phyloP scores from a whole-genome alignment of 2,797 vertebrate species.

The Pteronotus mesoamericanus region DNA sequence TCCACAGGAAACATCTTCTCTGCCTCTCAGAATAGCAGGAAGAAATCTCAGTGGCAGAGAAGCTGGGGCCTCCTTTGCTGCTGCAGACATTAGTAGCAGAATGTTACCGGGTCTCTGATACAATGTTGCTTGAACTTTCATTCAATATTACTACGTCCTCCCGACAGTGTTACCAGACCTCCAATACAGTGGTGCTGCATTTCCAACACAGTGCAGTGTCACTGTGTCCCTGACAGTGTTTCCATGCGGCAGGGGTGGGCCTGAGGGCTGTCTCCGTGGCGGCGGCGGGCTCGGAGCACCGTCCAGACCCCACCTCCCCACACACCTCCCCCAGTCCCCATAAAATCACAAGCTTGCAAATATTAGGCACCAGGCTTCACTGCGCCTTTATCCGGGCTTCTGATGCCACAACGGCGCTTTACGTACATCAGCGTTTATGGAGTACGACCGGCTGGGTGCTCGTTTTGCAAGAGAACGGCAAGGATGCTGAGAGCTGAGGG shows the following conservation, averaged over 20 bases:
- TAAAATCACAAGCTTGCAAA: neutral
- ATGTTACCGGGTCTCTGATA: neutral
- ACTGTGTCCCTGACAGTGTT: neutral
- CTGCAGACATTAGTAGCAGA: neutral
- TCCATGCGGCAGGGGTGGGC: neutral
- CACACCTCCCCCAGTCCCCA: neutral
- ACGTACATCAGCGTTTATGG: neutral
- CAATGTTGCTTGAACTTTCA: neutral
- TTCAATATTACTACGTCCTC: neutral
- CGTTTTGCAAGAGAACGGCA: neutral
- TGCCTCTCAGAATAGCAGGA: neutral
- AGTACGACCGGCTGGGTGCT: neutral
- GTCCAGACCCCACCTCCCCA: rapidly evolving
- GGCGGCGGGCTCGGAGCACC: neutral
- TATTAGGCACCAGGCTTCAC: too few species aligned
- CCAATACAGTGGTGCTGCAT: neutral
- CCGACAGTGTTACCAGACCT: neutral
- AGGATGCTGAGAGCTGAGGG: neutral
- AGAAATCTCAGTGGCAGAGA: neutral
- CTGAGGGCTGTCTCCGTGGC: neutral
- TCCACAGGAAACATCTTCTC: neutral
- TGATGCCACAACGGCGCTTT: neutral
- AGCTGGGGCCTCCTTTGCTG: too few species aligned
- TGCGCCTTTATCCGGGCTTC: neutral
- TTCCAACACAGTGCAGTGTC: too few species aligned